Evolutionary conservation across 2,113 vertebrate species (phyloP), one percentile per base, ranked within the genome.

Genomic region (Haplochromis vanheusdeni): DNA sequence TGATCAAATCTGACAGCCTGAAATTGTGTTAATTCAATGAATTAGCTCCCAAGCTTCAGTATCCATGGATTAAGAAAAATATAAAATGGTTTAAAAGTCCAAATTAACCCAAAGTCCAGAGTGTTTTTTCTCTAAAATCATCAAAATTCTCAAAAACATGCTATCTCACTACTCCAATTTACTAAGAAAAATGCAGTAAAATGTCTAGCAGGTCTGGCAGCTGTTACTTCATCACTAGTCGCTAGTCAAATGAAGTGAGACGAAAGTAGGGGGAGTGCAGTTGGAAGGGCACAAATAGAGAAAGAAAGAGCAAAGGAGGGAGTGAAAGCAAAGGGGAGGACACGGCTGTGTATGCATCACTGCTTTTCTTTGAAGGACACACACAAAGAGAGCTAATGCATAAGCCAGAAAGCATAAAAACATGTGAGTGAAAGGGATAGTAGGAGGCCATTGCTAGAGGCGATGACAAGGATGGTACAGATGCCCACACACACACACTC

Each of bases 321-420:
- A 82, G 58, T 89, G 87, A 91, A 93, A 91, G 90, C 65, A 91
- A 75, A 92, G 47, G 79, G 81, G 87, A 89, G 81, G 87, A 86
- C 31, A 49, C 1, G 16, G 75, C 82, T 73, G 87, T 31, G 49
- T 60, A 87, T 73, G 92, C 93, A 89, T 93, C 92, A 79, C 87
- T 94, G 95, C 90, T 87, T 85, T 54, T 87, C 92, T 95, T 91
- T 93, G 87, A 86, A 73, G 81, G 49, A 55, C 79, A 77, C 70
- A 21, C 54, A 92, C 85, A 92, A 91, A 91, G 56, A 75, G 13
- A 3, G 82, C 86, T 89, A 91, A 93, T 91, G 91, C 89, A 94
- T 12, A 45, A 90, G 91, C 37, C 89, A 75, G 52, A 31, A 73
- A 65, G 86, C 77, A 88, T 31, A 70, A 55, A 91, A 81, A 93